phyloP scores from a whole-genome alignment of 2,888 invertebrate genomes.

The Cylindroiulus punctatus region DNA sequence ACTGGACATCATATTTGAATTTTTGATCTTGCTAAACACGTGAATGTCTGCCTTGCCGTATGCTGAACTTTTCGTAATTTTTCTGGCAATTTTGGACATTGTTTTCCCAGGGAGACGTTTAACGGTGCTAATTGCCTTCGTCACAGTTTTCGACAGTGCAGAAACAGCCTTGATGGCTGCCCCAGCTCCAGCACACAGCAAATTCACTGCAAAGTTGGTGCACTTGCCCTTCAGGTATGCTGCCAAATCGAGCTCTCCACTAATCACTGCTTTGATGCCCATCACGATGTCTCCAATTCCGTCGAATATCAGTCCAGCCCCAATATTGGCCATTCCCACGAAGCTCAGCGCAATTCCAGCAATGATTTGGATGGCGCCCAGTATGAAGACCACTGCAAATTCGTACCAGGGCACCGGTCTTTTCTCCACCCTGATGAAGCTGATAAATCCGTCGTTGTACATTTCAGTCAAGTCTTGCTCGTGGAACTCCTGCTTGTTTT shows the following conservation, averaged over 20 bases:
- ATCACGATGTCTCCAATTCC: conserved; percentile 4
- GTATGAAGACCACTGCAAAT: conserved; percentile 5
- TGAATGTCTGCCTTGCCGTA: no score
- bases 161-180: conserved; percentile 8
- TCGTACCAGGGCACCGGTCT: background rate
- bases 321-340: background rate
- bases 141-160: background rate
- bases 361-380: background rate
- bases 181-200: background rate
- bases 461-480: conserved; percentile 36
- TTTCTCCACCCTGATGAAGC: background rate
- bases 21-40: background rate
- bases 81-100: background rate
- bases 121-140: background rate
- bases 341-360: background rate
- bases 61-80: no score
- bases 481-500: conserved; percentile 26
- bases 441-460: conserved; percentile 9
- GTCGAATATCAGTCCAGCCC: background rate
- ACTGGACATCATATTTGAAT: background rate
- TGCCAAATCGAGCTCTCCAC: background rate
- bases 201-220: background rate
- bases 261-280: background rate
- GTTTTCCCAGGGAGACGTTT: background rate
- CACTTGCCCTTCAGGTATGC: background rate